A percentile compares a stretch with the other conserved stretches of the same genome.
These are phyloP conservation scores for Noctilio leporinus DNA, from an alignment of 2,113 vertebrate species.

Conservation along the genomic window DNA sequence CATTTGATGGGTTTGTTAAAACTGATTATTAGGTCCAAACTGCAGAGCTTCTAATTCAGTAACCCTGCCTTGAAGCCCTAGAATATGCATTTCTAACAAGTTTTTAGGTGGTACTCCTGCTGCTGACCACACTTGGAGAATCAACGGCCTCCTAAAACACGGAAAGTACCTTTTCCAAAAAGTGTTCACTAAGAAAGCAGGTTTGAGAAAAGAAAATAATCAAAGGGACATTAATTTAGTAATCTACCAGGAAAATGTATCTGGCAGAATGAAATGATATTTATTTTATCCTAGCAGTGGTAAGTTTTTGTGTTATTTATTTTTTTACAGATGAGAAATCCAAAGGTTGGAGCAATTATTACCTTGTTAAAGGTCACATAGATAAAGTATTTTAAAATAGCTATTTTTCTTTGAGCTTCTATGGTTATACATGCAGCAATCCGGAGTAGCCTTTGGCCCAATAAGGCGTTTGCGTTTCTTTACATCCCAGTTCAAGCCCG, in stretches of 20 bases:
- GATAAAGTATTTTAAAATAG: not conserved
- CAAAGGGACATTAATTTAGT: not conserved
- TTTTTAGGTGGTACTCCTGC: not conserved
- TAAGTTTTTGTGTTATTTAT: not conserved
- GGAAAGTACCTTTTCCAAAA: not conserved
- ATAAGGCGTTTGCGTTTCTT: not conserved
- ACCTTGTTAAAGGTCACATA: constrained; percentile 1
- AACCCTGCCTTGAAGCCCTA: not conserved
- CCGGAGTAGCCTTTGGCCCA: not conserved
- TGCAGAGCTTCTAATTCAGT: not conserved
- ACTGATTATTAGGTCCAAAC: not conserved
- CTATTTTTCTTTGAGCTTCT: not conserved
- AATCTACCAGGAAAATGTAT: not conserved
- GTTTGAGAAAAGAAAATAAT: not conserved
- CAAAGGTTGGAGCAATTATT: not conserved
- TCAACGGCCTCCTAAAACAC: not conserved
- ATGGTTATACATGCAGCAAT: not conserved
- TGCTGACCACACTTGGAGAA: not conserved
- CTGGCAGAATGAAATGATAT: not conserved
- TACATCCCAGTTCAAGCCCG: not conserved
- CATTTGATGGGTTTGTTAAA: not conserved
- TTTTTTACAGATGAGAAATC: not conserved
- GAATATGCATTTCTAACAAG: not conserved
- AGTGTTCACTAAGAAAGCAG: not conserved
- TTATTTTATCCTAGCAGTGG: not conserved